Evolutionary conservation across 2,113 vertebrate genomes (phyloP).

Genomic region (Sebastes schlegelii): DNA sequence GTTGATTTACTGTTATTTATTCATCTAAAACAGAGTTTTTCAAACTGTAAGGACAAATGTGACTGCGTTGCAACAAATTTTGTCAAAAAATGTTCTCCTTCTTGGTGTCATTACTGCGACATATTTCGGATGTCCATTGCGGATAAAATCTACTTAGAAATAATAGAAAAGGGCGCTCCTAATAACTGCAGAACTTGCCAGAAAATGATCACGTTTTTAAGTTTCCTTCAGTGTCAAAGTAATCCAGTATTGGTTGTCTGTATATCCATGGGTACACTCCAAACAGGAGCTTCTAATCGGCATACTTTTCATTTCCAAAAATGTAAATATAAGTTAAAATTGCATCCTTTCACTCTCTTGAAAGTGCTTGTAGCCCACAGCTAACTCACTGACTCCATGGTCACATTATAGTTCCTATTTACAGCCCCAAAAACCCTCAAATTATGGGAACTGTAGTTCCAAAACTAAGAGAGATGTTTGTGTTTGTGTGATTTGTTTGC

Average conservation of each 20-base stretch:
- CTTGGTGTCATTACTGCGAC: neutral
- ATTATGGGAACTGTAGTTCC: neutral
- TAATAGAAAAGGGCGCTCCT: neutral
- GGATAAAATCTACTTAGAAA: neutral
- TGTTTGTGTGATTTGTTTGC: neutral
- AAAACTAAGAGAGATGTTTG: neutral
- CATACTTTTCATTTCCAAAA: neutral
- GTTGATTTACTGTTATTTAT: neutral
- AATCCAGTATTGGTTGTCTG: neutral
- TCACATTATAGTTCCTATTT: neutral
- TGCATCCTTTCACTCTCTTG: slow-evolving; percentile 81
- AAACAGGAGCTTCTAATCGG: neutral
- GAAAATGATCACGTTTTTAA: neutral
- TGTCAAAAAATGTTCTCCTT: neutral
- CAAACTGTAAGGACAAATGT: too few relatives aligned
- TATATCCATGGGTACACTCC: neutral
- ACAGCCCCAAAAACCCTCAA: neutral
- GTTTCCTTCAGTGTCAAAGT: neutral
- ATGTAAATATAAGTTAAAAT: slow-evolving; percentile 64
- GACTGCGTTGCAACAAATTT: too few relatives aligned
- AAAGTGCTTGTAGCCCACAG: neutral
- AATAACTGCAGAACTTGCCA: too few relatives aligned
- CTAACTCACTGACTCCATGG: neutral
- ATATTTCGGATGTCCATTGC: neutral
- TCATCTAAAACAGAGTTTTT: neutral